Base-by-base conservation (phyloP, 2,797 vertebrate genomes). In the Microhierax caerulescens region DNA sequence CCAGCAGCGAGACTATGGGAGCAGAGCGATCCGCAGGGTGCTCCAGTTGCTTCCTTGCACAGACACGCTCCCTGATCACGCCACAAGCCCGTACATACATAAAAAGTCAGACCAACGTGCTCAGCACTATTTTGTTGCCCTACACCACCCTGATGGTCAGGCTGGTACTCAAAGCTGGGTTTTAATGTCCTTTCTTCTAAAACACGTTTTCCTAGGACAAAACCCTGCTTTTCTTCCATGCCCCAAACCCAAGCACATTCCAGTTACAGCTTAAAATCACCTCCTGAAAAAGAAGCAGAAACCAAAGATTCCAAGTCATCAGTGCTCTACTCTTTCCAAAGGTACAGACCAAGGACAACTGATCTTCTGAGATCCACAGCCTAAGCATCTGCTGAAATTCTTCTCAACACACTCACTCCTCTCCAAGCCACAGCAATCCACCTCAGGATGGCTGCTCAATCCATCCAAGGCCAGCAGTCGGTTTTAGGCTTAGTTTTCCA, bases 41-140 rank as follows among this genome's bases (percentile, higher is more conserved):
- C 43, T 72, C n/a, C 45, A 14, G 57, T 14, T 3, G 1, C 48
- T 20, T 41, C 50, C 18, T 34, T 1, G 6, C 68, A 24, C 53
- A 22, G 22, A 27, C 14, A 7, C 1, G 0, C 12, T 53, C 70
- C 5, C 63, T 1, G 16, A 67, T 22, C 27, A 3, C 23, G 0
- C 68, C 7, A 19, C 37, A 67, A 37, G 13, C 51, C 45, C 1
- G 0, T 6, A 22, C 37, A 1, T 8, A 28, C 2, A 1, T 11
- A 22, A 24, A n/a, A 5, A 17, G 30, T 15, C 72, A n/a, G 39
- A 28, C 25, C 2, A 2, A n/a, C 8, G 1, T 1, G 24, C 57
- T 64, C 50, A 56, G 50, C 34, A 48, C 17, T 9, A 1, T 36
- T 48, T 34, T 25, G 25, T 19, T n/a, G 25, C 34, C 30, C 34